Base-by-base conservation (phyloP, 2,797 vertebrate species). In the Acipenser oxyrinchus region DNA sequence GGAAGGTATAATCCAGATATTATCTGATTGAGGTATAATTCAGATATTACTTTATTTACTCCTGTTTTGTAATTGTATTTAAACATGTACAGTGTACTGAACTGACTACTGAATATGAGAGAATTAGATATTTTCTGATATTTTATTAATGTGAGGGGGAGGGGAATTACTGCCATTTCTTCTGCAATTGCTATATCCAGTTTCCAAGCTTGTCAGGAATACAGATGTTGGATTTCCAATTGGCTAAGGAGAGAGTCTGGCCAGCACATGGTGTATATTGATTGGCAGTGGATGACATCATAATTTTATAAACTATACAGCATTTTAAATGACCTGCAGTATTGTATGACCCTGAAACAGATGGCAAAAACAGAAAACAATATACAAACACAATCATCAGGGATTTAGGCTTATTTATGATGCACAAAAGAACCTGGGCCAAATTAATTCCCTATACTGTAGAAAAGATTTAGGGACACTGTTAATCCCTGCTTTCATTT, bases 1-100 rank as follows among this genome's bases (percentile, higher is more conserved):
- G 93, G 93, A 89, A 97, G 94, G 97, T 99, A 92, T 67, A 60
- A 1, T 1, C 62, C 5, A 48, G 11, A 12, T 53, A 12, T 53
- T 53, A 53, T 53, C 8, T 53, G 51, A 12, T 53, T 8, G 6
- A 8, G 11, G 11, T 12, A 53, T 53, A 8, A 53, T 53, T 53
- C 51, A 53, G 51, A 53, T 12, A 4, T 37, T 37, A 37, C 23
- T 37, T 37, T 2, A 37, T 37, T 37, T 37, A 37, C 23, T 37
- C 2, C 23, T 37, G 23, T 37, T 37, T 37, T 37, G 23, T 37
- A 37, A 37, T 37, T 37, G 2, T 37, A 37, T 37, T 37, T 37
- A 37, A 37, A 37, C 23, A 37, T 37, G 23, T 37, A 37, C 23
- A 37, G 23, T 37, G 23, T 37, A 37, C 23, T 37, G 23, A 37